Evolutionary conservation across 2,113 vertebrate genomes (phyloP), one percentile per base, ranked within the genome.

Genomic region (Mionectes macconnelli): DNA sequence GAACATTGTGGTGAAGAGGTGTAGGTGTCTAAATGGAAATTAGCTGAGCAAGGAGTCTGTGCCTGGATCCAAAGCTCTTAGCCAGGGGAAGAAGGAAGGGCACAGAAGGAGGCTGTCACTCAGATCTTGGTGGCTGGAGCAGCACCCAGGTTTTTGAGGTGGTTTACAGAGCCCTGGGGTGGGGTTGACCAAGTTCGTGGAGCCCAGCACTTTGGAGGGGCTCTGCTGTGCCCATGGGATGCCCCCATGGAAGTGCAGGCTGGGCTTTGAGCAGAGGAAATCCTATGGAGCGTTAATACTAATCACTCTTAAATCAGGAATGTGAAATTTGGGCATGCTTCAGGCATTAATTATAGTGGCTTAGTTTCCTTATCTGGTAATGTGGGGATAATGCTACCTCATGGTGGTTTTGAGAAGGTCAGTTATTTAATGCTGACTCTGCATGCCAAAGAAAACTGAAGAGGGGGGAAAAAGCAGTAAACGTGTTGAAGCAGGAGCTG

Each of bases 321-420:
- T 92, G 64, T 84, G 94, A 81, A 93, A 87, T 87, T 92, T 89
- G 64, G 94, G 73, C 80, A 60, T 47, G 76, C 86, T 90, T 92
- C 60, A 78, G 31, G 92, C 47, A 14, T 89, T 92, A 89, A 91
- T 94, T 93, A 22, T 59, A n/a, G 84, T 49, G 86, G 89, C 94
- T 96, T 97, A 92, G 72, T 92, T 92, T 95, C 89, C 89, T 95
- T 96, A 90, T 94, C 94, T 95, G 84, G 83, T 89, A 78, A 75
- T 7, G 52, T 63, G 80, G 89, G 94, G 89, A 81, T 95, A 94
- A 92, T 40, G 35, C 76, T 59, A 40, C 93, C 86, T 84, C 89
- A 68, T 70, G 84, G 86, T 87, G 77, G 44, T 81, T 93, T 93
- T 90, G 95, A 94, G 95, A 95, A 95, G 94, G 94, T 94, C 93